A percentile compares a stretch with the other conserved stretches of the same genome.
Conservation (phyloP, 92 coral and sea anemone genomes). For the Parazoanthus swiftii region DNA sequence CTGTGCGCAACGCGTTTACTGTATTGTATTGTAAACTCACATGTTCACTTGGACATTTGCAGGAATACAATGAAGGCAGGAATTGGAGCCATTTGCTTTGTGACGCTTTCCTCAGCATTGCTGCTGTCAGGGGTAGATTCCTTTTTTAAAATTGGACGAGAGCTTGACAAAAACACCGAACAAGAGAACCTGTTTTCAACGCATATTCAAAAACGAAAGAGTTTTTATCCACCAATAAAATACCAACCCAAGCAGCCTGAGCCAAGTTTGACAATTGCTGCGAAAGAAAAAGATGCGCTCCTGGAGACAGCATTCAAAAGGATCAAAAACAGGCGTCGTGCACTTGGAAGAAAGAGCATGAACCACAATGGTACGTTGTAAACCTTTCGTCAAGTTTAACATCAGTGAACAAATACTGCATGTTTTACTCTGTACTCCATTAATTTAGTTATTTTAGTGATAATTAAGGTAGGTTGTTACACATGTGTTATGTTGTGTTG, state of each 20-base stretch:
- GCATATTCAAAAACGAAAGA: no score
- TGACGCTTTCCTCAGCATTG: background rate
- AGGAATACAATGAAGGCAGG: background rate
- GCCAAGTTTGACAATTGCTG: background rate
- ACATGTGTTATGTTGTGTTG: no score
- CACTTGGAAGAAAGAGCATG: background rate
- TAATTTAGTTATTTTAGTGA: no score
- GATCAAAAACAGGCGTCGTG: background rate
- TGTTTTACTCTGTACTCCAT: no score
- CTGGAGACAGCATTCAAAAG: background rate
- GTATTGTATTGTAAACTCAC: no score
- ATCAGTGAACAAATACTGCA: no score
- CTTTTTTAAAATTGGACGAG: background rate
- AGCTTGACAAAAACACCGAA: background rate
- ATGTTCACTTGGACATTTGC: background rate
- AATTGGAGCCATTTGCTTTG: background rate
- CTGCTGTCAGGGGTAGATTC: background rate
- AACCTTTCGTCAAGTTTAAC: no score
- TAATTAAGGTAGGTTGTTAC: no score
- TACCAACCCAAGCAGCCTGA: background rate
- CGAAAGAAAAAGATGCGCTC: background rate
- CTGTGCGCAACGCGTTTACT: no score
- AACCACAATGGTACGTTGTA: background rate
- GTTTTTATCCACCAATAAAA: no score
- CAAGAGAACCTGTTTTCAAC: background rate